Percentiles rank a stretch among this genome's conserved stretches.
These are phyloP conservation scores for Gallinago media DNA, from an alignment of 2,113 vertebrate genomes.

Conservation along the genomic window DNA sequence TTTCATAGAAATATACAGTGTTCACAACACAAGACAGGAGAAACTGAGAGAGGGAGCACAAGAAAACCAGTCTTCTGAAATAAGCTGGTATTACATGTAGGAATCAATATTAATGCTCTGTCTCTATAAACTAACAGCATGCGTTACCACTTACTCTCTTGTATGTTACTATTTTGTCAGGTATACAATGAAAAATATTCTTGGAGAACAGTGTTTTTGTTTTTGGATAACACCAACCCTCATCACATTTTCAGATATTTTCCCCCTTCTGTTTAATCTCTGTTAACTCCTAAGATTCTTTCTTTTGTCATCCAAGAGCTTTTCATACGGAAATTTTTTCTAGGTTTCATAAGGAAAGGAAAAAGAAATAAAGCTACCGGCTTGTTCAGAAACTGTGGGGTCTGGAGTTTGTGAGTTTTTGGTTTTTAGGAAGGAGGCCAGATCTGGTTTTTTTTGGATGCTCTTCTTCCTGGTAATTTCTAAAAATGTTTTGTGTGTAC, in stretches of 20 bases:
- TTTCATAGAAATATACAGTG: neutral
- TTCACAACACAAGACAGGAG: neutral
- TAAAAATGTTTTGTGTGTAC: neutral
- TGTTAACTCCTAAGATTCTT: neutral
- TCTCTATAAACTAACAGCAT: neutral
- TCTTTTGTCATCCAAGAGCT: neutral
- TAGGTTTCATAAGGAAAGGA: neutral
- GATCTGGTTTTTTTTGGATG: neutral
- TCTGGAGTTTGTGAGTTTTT: fast-evolving
- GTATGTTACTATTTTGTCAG: neutral
- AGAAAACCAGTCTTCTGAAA: neutral
- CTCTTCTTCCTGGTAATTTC: neutral
- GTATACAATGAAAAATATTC: neutral
- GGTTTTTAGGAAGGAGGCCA: neutral
- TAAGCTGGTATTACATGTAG: neutral
- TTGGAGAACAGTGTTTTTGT: neutral
- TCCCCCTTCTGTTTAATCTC: neutral
- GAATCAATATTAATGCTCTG: neutral
- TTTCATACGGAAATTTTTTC: neutral
- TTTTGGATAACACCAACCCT: neutral
- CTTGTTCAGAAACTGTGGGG: neutral
- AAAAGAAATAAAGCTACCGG: neutral
- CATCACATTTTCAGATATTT: neutral
- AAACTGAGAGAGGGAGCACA: neutral
- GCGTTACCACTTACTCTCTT: neutral